Percentiles rank a stretch among this genome's conserved stretches.
Evolutionary conservation across 2,797 vertebrate species (phyloP).

Genomic region (Avahi laniger): DNA sequence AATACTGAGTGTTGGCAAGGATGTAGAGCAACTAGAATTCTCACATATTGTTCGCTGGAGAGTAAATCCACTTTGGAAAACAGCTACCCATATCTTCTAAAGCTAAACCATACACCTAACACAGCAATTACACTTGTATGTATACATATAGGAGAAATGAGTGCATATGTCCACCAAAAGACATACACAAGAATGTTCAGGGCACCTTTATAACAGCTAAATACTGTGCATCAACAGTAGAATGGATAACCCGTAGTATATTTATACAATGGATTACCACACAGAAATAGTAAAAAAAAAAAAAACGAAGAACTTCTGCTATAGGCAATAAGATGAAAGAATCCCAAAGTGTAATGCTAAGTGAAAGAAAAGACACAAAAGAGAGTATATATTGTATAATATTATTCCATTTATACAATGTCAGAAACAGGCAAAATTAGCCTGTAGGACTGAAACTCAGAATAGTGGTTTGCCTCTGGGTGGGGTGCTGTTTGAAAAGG

Average conservation of each 20-base stretch:
- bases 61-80: slow-evolving; percentile 3
- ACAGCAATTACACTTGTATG: background rate
- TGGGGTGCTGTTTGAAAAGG: background rate
- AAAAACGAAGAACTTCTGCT: background rate
- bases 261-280: background rate
- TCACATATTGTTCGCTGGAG: background rate
- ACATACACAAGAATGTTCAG: background rate
- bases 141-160: background rate
- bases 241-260: background rate
- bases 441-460: background rate
- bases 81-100: background rate
- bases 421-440: slow-evolving; percentile 4
- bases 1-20: background rate
- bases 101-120: background rate
- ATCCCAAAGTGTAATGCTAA: background rate
- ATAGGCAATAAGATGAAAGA: background rate
- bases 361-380: background rate
- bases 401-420: background rate
- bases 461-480: background rate
- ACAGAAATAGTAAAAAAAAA: background rate
- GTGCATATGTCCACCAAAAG: background rate
- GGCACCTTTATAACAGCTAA: background rate
- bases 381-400: background rate
- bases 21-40: background rate
- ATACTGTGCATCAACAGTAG: background rate